Evolutionary conservation across 2,888 invertebrate species (phyloP).

Genomic region (Drosophila ezoana): DNA sequence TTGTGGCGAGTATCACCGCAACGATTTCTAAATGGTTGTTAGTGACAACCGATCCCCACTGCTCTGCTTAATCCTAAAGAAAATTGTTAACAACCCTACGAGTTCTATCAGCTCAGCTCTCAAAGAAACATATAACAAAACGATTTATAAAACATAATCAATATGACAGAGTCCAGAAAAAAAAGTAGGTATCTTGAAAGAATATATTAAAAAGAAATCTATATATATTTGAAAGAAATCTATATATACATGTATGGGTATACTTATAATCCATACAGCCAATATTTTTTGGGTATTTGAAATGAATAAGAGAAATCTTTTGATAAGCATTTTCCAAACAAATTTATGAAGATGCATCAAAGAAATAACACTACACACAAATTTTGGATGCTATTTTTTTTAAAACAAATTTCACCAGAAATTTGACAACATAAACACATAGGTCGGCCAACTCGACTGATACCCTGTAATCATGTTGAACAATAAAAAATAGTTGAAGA

Average conservation of each 20-base stretch:
- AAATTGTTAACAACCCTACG: neutral
- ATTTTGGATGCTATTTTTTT: constrained; percentile 34
- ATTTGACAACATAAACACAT: neutral
- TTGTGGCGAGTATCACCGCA: constrained; percentile 5
- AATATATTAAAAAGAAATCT: neutral
- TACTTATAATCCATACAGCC: neutral
- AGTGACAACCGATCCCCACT: neutral
- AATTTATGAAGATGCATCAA: neutral
- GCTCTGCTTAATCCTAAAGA: neutral
- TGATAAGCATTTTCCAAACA: constrained; percentile 45
- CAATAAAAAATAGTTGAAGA: neutral
- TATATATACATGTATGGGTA: neutral
- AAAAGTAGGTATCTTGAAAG: neutral
- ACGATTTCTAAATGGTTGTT: neutral
- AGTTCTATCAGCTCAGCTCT: neutral
- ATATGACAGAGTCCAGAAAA: neutral
- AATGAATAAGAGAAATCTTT: constrained; percentile 10
- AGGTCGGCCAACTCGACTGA: constrained; percentile 5
- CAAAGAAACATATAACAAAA: neutral
- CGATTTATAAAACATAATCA: neutral
- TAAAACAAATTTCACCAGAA: neutral
- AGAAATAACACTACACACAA: neutral
- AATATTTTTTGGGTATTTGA: constrained; percentile 4
- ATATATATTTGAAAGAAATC: neutral
- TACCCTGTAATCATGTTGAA: constrained; percentile 7